These are phyloP conservation scores for Tetragnatha versicolor DNA, from an alignment of 1,140 invertebrate genomes.

Conservation along the genomic window DNA sequence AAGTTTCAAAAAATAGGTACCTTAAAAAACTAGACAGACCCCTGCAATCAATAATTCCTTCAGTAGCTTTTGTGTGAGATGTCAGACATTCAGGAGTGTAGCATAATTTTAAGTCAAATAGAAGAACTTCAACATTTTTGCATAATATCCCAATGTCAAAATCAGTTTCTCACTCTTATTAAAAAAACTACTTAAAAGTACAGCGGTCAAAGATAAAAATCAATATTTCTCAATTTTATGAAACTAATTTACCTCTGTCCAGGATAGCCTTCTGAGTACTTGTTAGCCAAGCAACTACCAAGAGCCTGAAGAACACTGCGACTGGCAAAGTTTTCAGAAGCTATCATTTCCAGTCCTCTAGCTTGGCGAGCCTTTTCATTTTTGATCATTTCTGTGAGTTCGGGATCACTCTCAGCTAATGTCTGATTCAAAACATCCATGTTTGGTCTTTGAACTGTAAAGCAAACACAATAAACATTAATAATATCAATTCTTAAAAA, in stretches of 20 bases:
- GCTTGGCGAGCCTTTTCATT: slow-evolving; percentile 88
- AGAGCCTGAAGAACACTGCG: slow-evolving; percentile 88
- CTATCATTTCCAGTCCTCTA: slow-evolving; percentile 91
- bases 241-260: slow-evolving; percentile 54
- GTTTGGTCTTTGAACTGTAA: background rate
- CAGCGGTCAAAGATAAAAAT: slow-evolving; percentile 23
- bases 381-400: slow-evolving; percentile 81
- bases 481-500: too few relatives aligned
- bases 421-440: slow-evolving; percentile 53
- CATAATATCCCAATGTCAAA: too few relatives aligned
- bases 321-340: slow-evolving; percentile 97
- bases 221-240: slow-evolving; percentile 3
- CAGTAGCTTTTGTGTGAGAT: too few relatives aligned
- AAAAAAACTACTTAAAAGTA: too few relatives aligned
- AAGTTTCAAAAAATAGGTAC: too few relatives aligned
- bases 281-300: slow-evolving; percentile 93
- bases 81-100: too few relatives aligned
- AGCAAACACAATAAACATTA: too few relatives aligned
- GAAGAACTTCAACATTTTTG: too few relatives aligned
- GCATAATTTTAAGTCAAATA: too few relatives aligned
- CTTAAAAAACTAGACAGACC: too few relatives aligned
- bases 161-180: too few relatives aligned
- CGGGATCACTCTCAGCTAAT: slow-evolving; percentile 74
- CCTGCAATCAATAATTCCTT: too few relatives aligned
- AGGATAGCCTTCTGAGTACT: slow-evolving; percentile 87